Evolutionary conservation across 2,797 vertebrate genomes (phyloP).

Genomic region (Trematomus bernacchii): DNA sequence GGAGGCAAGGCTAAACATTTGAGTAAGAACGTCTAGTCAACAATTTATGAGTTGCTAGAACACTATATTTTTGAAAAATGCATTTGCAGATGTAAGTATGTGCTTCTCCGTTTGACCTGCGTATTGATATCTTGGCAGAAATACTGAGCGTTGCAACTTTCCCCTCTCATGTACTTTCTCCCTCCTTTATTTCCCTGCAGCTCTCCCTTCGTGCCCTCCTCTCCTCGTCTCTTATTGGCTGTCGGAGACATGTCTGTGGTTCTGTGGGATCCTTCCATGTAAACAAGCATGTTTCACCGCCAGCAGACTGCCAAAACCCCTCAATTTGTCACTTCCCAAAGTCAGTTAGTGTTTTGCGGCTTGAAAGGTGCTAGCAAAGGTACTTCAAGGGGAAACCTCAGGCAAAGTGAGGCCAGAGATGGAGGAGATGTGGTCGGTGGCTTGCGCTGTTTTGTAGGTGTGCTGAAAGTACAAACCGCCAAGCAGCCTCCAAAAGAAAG

Average conservation of each 20-base stretch:
- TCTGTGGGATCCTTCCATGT: conserved; percentile 80
- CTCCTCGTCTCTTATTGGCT: conserved; percentile 54
- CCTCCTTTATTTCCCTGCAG: conserved; percentile 30
- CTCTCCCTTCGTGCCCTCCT: conserved; percentile 24
- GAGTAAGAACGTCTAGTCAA: background rate
- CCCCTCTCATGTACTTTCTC: conserved; percentile 34
- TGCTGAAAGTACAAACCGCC: conserved; percentile 69
- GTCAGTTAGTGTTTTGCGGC: conserved; percentile 78
- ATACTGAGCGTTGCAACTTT: background rate
- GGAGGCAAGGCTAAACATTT: background rate
- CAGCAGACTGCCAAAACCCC: conserved; percentile 77
- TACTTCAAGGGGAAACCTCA: conserved; percentile 76
- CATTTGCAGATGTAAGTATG: background rate
- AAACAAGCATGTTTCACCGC: conserved; percentile 78
- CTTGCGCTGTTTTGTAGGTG: conserved; percentile 74
- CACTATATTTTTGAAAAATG: background rate
- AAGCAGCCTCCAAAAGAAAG: conserved; percentile 55
- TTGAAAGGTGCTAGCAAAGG: conserved; percentile 82
- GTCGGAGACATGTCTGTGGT: conserved; percentile 74
- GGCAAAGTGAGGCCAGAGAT: conserved; percentile 67
- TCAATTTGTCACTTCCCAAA: conserved; percentile 82
- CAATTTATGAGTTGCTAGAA: background rate
- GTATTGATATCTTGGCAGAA: conserved; percentile 24
- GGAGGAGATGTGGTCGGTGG: conserved; percentile 78
- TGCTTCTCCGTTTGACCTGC: conserved; percentile 6